A percentile compares a stretch with the other conserved stretches of the same genome.
phyloP scores from a whole-genome alignment of 2,797 vertebrate genomes.

The Tenualosa thibaudeaui region DNA sequence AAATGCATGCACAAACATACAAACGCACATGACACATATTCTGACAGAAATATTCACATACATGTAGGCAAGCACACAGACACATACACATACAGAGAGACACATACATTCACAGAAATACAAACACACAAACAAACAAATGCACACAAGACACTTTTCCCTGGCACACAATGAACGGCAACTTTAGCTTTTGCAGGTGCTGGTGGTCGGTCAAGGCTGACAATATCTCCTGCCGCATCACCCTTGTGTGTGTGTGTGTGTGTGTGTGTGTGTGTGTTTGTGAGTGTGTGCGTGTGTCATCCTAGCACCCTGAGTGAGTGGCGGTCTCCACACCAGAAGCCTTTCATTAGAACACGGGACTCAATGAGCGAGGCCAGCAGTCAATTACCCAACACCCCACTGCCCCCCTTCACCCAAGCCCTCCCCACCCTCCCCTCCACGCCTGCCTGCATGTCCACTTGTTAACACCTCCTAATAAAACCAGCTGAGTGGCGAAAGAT shows the following conservation, averaged over 20 bases:
- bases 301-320: not conserved
- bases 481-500: slow-evolving; percentile 25
- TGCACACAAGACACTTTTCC: not conserved
- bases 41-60: not conserved
- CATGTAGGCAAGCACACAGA: no score
- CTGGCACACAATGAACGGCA: not conserved
- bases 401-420: slow-evolving; percentile 39
- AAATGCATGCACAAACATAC: not conserved
- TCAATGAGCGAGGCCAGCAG: slow-evolving; percentile 65
- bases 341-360: not conserved
- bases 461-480: slow-evolving; percentile 70
- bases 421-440: slow-evolving; percentile 20
- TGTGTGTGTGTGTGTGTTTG: no score
- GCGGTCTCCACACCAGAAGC: not conserved
- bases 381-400: slow-evolving; percentile 70
- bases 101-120: not conserved
- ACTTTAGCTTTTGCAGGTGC: not conserved
- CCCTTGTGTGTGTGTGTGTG: not conserved
- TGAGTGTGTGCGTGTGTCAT: no score
- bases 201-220: not conserved
- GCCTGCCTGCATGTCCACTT: slow-evolving; percentile 58
- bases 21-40: not conserved
- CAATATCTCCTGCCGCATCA: not conserved
- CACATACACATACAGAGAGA: not conserved
- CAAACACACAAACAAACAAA: not conserved